Evolutionary conservation across 2,888 invertebrate genomes (phyloP).

Genomic region (Acrobasis suavella): DNA sequence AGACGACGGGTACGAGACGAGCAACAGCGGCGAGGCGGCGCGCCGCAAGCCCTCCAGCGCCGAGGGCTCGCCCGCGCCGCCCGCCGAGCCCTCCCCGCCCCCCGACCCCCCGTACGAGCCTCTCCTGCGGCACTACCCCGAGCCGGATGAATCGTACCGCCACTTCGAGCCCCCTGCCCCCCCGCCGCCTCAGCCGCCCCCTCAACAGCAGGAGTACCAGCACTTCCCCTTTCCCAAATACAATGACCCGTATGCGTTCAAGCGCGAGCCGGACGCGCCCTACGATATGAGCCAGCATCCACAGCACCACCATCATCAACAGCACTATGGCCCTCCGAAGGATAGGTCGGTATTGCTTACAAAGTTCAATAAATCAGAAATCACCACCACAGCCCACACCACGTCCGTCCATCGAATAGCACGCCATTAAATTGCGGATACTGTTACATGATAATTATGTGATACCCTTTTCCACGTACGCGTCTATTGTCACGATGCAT

Average conservation of each 20-base stretch:
- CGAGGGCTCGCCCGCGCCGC: constrained; percentile 59
- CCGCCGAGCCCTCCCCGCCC: constrained; percentile 55
- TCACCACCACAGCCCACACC: not conserved
- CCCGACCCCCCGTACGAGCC: constrained; percentile 41
- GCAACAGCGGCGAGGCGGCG: constrained; percentile 84
- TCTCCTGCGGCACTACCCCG: constrained; percentile 31
- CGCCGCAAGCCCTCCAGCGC: constrained; percentile 71
- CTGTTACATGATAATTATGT: too few species aligned
- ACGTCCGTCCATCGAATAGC: too few species aligned
- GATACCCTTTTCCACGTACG: too few species aligned
- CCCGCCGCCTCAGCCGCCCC: constrained; percentile 47
- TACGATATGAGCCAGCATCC: constrained; percentile 76
- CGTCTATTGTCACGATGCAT: too few species aligned
- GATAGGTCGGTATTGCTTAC: not conserved
- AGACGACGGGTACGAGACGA: constrained; percentile 95
- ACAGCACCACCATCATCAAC: constrained; percentile 50
- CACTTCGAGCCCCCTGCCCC: constrained; percentile 60
- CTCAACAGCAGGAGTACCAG: constrained; percentile 50
- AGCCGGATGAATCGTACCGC: constrained; percentile 42
- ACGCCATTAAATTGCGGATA: too few species aligned
- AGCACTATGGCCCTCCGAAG: constrained; percentile 49
- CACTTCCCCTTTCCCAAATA: constrained; percentile 73
- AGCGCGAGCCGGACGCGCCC: constrained; percentile 69
- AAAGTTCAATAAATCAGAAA: not conserved
- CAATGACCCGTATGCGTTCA: constrained; percentile 68